Conservation (phyloP, 2,888 invertebrate species). For the Nomada lathburiana region DNA sequence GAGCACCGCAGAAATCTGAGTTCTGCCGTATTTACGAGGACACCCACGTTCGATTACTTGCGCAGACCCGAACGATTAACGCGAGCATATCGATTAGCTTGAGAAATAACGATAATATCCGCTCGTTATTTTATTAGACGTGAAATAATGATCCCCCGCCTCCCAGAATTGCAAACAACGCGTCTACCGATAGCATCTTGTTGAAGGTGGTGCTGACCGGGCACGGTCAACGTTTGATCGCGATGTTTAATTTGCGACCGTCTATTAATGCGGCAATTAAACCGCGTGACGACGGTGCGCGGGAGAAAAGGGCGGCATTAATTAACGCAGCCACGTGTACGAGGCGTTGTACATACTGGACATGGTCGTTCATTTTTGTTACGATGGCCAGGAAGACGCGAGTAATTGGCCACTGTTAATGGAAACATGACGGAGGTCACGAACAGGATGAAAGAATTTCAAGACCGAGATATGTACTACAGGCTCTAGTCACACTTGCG, state of each 20-base stretch:
- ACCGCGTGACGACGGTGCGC: neutral
- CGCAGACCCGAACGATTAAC: neutral
- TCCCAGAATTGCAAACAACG: neutral
- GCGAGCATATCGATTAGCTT: neutral
- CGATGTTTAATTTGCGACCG: slow-evolving; percentile 57
- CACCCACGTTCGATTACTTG: neutral
- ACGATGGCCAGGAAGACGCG: slow-evolving; percentile 10
- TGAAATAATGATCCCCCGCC: neutral
- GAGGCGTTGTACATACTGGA: slow-evolving; percentile 9
- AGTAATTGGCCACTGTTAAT: slow-evolving; percentile 54
- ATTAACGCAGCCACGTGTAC: slow-evolving; percentile 50
- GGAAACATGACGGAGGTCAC: slow-evolving; percentile 31
- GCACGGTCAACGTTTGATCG: slow-evolving; percentile 5
- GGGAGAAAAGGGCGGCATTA: slow-evolving; percentile 41
- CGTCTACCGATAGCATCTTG: neutral
- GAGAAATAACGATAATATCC: neutral
- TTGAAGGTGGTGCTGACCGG: neutral
- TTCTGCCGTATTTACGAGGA: neutral
- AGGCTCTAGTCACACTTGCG: slow-evolving; percentile 10
- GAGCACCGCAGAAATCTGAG: neutral
- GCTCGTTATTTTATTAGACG: neutral
- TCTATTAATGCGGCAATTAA: slow-evolving; percentile 58
- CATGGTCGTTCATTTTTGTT: slow-evolving; percentile 28
- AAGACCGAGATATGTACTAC: slow-evolving; percentile 8
- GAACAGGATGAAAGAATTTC: neutral